Conservation (phyloP, 2,797 vertebrate species). For the Luscinia megarhynchos region DNA sequence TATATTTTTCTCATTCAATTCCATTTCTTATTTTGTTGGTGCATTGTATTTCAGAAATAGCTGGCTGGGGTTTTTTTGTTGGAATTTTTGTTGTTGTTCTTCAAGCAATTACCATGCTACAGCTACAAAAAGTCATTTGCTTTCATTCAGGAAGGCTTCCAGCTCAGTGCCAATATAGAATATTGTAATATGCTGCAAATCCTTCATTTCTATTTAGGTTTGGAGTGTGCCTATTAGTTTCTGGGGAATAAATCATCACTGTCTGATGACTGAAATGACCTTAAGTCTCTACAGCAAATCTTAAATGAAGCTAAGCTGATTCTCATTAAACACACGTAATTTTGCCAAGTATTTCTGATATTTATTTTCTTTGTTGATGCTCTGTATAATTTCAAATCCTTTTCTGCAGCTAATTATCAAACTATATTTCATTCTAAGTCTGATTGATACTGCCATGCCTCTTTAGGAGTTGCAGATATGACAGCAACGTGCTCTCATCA, state of each 20-base stretch:
- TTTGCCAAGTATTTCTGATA: neutral
- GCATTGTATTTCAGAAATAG: slow-evolving; percentile 9
- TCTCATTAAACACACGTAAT: neutral
- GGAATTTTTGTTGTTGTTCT: neutral
- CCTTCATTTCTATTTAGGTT: slow-evolving; percentile 35
- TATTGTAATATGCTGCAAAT: neutral
- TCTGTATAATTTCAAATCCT: neutral
- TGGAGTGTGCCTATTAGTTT: neutral
- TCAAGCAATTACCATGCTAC: neutral
- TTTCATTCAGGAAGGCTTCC: neutral
- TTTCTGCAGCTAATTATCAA: slow-evolving; percentile 20
- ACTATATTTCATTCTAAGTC: neutral
- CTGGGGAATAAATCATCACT: slow-evolving; percentile 42
- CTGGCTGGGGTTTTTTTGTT: neutral
- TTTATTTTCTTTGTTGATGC: slow-evolving; percentile 12
- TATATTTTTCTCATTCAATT: neutral
- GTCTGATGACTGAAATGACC: slow-evolving; percentile 6
- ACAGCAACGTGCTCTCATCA: rapidly evolving
- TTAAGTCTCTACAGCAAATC: neutral
- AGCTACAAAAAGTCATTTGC: neutral
- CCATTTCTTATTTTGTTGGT: neutral
- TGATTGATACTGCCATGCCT: neutral
- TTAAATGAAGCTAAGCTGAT: neutral
- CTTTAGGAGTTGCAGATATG: neutral
- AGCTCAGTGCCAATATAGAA: neutral